phyloP scores from a whole-genome alignment of 2,797 vertebrate genomes.

The Clarias pachynema region DNA sequence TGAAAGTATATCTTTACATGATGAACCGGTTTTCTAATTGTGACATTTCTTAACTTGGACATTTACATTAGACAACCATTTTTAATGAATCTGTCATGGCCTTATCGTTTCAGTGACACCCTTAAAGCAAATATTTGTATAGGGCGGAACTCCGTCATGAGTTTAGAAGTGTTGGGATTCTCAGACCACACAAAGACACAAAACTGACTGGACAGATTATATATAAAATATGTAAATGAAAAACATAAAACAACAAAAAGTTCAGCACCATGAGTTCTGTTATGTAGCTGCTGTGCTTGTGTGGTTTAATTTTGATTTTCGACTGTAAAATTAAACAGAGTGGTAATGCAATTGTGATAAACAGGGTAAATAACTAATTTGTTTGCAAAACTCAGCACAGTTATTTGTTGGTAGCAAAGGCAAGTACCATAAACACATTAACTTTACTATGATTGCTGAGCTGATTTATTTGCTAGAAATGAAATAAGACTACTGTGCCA shows the following conservation, averaged over 20 bases:
- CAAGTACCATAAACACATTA: neutral
- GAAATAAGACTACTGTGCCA: neutral
- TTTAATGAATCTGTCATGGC: slow-evolving; percentile 18
- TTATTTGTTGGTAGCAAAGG: neutral
- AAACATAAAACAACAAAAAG: slow-evolving; percentile 13
- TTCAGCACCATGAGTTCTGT: neutral
- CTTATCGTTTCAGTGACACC: slow-evolving; percentile 59
- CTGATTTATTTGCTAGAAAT: neutral
- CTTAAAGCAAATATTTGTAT: slow-evolving; percentile 72
- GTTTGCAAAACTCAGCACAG: slow-evolving; percentile 1
- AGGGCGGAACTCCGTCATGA: slow-evolving; percentile 58
- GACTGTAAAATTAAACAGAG: neutral
- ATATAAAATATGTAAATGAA: slow-evolving; percentile 12
- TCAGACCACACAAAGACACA: slow-evolving; percentile 49
- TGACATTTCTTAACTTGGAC: neutral
- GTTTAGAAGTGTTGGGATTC: slow-evolving; percentile 40
- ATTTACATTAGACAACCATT: neutral
- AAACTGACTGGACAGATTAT: slow-evolving; percentile 37
- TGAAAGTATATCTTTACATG: neutral
- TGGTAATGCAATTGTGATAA: neutral
- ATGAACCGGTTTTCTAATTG: neutral
- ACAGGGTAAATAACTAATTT: neutral
- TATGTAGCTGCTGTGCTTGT: neutral
- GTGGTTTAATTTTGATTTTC: slow-evolving; percentile 1
- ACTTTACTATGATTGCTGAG: neutral